Base-by-base conservation (phyloP, 2,888 invertebrate genomes). In the Synanthedon vespiformis region DNA sequence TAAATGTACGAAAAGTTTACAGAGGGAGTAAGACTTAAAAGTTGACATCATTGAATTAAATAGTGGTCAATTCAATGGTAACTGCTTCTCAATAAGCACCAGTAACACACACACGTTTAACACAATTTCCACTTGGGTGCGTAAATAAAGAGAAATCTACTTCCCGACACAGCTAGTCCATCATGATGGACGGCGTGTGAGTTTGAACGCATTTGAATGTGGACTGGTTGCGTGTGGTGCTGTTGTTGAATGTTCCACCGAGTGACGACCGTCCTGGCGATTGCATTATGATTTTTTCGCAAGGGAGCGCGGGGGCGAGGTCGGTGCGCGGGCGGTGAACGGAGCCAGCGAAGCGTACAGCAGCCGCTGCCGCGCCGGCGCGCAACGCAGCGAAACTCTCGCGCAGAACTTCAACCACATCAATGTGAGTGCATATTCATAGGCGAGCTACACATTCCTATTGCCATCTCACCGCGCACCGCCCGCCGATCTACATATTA, bases 251-350 rank as follows among this genome's bases (percentile, higher is more conserved):
- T 84, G 85, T 84, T 83, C 85, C 83, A 85, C 85, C 44, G 44
- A 44, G 44, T 44, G 74, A 80, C 82, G 78, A 68, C 85, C 82
- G 84, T 82, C 84, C 85, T 78, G 84, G 77, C 84, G 81, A 83
- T 86, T 86, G 87, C 87, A 85, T 85, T 85, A 85, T 84, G 79
- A 79, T 84, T 85, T 80, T 80, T 86, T 85, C 85, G 85, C 86
- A 85, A 86, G 84, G 84, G 85, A 80, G 77, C 75, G 77, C 77
- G 79, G 83, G 75, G 79, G 69, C 56, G 63, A 54, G 59, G 56
- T 55, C 40, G 58, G 53, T 49, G 77, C 69, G 80, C 74, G 69
- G 71, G 66, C 57, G 69, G 64, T 62, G 65, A 64, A 62, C 67
- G 70, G 62, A 67, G 76, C 67, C 85, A 83, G 77, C 83, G 76